Conservation (phyloP, 2,113 vertebrate genomes). For the Gallinago media region DNA sequence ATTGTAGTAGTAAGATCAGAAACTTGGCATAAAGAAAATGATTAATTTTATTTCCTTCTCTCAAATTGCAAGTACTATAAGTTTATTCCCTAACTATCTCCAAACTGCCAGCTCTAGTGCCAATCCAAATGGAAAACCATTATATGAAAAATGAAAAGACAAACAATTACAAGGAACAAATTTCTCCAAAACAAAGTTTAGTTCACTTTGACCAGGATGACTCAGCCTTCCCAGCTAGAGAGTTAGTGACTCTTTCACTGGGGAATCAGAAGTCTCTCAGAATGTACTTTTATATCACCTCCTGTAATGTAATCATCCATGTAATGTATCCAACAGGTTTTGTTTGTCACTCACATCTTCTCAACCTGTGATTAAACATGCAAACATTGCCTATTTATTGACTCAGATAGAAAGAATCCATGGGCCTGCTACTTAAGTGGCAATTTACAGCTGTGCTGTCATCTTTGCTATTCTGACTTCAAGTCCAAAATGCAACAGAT, state of each 20-base stretch:
- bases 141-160: neutral
- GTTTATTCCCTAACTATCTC: neutral
- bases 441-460: constrained; percentile 53
- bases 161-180: neutral
- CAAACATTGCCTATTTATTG: constrained; percentile 52
- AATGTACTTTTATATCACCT: neutral
- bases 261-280: neutral
- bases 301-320: neutral
- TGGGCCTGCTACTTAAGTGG: neutral
- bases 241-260: neutral
- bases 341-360: constrained; percentile 9
- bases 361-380: constrained; percentile 16
- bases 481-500: constrained; percentile 37
- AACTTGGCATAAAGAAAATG: neutral
- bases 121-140: neutral
- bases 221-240: constrained; percentile 1
- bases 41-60: neutral
- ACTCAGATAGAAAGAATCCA: constrained; percentile 52
- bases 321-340: neutral
- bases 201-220: neutral
- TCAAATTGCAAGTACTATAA: neutral
- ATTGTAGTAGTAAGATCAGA: neutral
- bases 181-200: constrained; percentile 35
- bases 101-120: neutral
- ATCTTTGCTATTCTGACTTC: constrained; percentile 4